phyloP scores from a whole-genome alignment of 1,140 invertebrate species.

The Gonioctena quinquepunctata region DNA sequence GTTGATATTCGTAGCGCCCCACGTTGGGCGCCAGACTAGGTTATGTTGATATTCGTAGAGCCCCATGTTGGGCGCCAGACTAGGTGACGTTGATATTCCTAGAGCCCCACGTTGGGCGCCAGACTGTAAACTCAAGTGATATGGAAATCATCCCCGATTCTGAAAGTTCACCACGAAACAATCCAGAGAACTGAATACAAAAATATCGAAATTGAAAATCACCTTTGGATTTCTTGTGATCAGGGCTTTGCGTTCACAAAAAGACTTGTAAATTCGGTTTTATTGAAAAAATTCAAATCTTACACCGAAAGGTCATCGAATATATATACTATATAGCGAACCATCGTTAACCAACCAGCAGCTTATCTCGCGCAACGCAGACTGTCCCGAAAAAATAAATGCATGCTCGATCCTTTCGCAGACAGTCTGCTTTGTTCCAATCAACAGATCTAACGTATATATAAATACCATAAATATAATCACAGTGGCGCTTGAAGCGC shows the following conservation, averaged over 20 bases:
- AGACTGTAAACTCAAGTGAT: too few species aligned
- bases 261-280: slow-evolving; percentile 15
- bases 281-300: slow-evolving; percentile 19
- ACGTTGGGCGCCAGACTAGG: too few species aligned
- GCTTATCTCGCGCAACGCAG: neutral
- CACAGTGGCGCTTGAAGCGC: slow-evolving; percentile 50
- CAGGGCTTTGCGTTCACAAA: neutral
- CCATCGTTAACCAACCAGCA: slow-evolving; percentile 33
- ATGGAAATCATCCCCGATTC: neutral
- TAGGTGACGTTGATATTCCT: too few species aligned
- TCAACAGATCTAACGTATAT: slow-evolving; percentile 50
- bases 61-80: too few species aligned
- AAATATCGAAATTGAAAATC: too few species aligned
- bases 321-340: slow-evolving; percentile 33
- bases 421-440: slow-evolving; percentile 18
- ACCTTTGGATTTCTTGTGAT: neutral
- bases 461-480: slow-evolving; percentile 57
- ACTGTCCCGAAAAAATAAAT: neutral
- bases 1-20: too few species aligned
- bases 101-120: neutral
- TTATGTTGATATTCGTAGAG: too few species aligned
- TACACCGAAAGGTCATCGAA: slow-evolving; percentile 24
- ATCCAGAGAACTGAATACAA: neutral
- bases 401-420: neutral
- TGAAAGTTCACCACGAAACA: neutral